phyloP scores from a whole-genome alignment of 2,797 vertebrate species.

The Brotula barbata region DNA sequence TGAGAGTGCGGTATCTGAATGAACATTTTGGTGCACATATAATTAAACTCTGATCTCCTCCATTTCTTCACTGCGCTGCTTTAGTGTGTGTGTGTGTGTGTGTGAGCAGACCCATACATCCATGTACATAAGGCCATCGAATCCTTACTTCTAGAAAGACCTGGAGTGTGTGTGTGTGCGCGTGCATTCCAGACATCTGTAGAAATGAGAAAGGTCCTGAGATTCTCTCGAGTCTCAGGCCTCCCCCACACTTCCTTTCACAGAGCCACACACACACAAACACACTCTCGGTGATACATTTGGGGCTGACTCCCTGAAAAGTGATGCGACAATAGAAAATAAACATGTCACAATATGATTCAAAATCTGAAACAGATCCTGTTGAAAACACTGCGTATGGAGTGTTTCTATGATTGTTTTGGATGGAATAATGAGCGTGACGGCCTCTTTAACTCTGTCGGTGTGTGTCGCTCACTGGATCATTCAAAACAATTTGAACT shows the following conservation, averaged over 20 bases:
- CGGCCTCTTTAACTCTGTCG: no score
- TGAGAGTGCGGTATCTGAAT: conserved; percentile 11
- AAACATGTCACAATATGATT: not conserved
- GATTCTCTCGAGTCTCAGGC: conserved; percentile 52
- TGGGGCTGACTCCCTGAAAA: no score
- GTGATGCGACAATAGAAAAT: no score
- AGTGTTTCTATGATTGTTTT: no score
- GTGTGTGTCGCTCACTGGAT: no score
- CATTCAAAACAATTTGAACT: no score
- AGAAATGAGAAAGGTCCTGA: conserved; percentile 69
- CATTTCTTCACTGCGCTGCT: not conserved
- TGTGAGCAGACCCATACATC: not conserved
- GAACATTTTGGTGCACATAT: conserved; percentile 21
- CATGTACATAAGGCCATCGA: not conserved
- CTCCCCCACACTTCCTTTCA: conserved; percentile 70
- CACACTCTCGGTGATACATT: conserved; percentile 8
- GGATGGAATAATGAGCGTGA: no score
- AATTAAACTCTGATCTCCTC: conserved; percentile 25
- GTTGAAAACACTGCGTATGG: no score
- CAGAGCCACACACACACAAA: conserved; percentile 20
- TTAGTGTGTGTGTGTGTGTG: conserved; percentile 17
- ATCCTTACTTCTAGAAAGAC: not conserved
- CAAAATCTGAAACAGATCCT: no score
- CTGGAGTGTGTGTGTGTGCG: conserved; percentile 2
- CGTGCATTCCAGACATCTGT: conserved; percentile 67